Percentiles rank a stretch among this genome's conserved stretches.
These are phyloP conservation scores for Dryadula phaetusa DNA, from an alignment of 2,888 invertebrate species.

Conservation along the genomic window DNA sequence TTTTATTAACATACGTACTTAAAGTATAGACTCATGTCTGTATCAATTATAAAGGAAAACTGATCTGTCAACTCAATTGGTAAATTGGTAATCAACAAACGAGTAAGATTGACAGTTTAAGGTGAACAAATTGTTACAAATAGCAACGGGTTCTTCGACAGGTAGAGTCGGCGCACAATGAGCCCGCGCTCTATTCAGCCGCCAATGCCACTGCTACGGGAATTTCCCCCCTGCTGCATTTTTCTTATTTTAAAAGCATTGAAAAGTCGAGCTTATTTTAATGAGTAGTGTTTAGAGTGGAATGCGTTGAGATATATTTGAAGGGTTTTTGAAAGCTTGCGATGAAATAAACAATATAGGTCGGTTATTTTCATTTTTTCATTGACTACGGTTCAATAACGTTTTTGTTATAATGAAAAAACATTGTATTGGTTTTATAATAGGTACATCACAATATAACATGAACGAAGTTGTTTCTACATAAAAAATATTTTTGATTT, in stretches of 20 bases:
- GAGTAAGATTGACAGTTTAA: constrained; percentile 34
- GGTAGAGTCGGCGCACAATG: constrained; percentile 41
- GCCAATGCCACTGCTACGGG: constrained; percentile 33
- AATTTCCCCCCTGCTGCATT: constrained; percentile 42
- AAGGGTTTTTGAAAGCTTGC: constrained; percentile 13
- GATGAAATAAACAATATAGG: not conserved
- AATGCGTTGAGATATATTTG: constrained; percentile 23
- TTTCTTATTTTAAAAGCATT: constrained; percentile 43
- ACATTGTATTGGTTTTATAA: not conserved
- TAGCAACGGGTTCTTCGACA: constrained; percentile 49
- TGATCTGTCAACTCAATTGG: constrained; percentile 9
- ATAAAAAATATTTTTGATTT: too few relatives aligned
- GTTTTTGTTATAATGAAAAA: not conserved
- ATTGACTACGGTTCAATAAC: not conserved
- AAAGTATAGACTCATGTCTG: too few relatives aligned
- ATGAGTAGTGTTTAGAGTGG: constrained; percentile 31
- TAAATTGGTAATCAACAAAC: constrained; percentile 31
- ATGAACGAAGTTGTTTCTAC: too few relatives aligned
- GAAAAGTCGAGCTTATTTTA: constrained; percentile 44
- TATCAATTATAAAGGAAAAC: too few relatives aligned
- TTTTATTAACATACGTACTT: too few relatives aligned
- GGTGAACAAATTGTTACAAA: constrained; percentile 67
- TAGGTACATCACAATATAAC: not conserved
- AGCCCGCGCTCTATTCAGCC: constrained; percentile 42
- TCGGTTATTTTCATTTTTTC: not conserved